phyloP scores from a whole-genome alignment of 1,140 invertebrate species.

The Parapsyche elsis region DNA sequence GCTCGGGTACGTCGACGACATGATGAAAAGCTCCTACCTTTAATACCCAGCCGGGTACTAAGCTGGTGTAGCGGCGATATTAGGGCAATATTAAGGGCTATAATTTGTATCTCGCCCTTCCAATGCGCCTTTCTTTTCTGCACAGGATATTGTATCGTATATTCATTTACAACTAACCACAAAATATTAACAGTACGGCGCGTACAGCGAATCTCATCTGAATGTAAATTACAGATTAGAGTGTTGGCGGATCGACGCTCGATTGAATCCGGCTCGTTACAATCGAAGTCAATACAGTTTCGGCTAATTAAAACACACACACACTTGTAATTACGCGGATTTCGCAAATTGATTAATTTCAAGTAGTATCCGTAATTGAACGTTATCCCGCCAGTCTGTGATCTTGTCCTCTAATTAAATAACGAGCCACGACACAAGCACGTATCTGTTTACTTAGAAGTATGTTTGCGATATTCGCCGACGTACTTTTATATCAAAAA shows the following conservation, averaged over 20 bases:
- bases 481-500: neutral
- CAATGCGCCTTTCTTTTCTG: no score
- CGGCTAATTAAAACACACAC: slow-evolving; percentile 1
- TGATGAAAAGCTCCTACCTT: slow-evolving; percentile 24
- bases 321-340: slow-evolving; percentile 11
- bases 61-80: slow-evolving; percentile 8
- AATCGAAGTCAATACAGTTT: no score
- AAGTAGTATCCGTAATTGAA: neutral
- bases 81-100: slow-evolving; percentile 14
- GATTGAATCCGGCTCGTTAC: no score
- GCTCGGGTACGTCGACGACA: neutral
- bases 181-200: no score
- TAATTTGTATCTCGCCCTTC: slow-evolving; percentile 6
- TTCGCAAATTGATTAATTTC: slow-evolving; percentile 3
- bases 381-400: neutral
- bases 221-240: neutral
- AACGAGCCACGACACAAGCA: neutral
- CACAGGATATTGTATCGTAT: no score
- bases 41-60: neutral
- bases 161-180: no score
- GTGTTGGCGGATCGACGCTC: neutral
- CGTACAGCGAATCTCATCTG: no score
- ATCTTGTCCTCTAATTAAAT: slow-evolving; percentile 3
- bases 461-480: neutral
- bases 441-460: no score